These are phyloP conservation scores for Entomyzon cyanotis DNA, from an alignment of 2,113 vertebrate genomes.

Conservation along the genomic window DNA sequence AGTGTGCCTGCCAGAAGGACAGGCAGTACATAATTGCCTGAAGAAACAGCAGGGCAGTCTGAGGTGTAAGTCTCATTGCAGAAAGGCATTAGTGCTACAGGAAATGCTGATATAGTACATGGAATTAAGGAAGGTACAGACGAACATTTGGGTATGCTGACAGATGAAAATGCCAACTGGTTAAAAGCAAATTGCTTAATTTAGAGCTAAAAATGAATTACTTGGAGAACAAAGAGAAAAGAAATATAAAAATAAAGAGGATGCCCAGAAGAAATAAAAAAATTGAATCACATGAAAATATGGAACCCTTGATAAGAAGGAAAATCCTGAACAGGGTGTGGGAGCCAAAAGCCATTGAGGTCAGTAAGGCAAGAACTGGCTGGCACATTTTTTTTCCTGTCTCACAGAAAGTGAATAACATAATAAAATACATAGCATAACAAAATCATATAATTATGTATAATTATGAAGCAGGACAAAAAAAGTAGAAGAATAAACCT, in stretches of 20 bases:
- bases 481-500: not conserved
- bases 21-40: conserved; percentile 4
- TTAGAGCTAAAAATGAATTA: conserved; percentile 8
- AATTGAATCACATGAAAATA: not conserved
- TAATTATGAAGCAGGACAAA: not conserved
- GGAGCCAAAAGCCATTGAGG: not conserved
- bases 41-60: not conserved
- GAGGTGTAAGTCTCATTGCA: conserved; percentile 1
- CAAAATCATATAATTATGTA: not conserved
- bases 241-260: conserved; percentile 22
- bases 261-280: conserved; percentile 34
- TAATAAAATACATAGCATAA: not conserved
- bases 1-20: not conserved
- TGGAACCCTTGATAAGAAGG: not conserved
- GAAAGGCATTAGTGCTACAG: conserved; percentile 16
- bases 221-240: conserved; percentile 24
- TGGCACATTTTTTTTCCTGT: not conserved
- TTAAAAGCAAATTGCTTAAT: conserved; percentile 40
- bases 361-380: not conserved
- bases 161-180: conserved; percentile 15
- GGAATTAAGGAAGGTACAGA: conserved; percentile 42
- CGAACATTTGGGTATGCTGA: conserved; percentile 49
- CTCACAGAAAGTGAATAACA: not conserved
- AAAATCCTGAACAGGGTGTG: not conserved
- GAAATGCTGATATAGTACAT: conserved; percentile 14